Conservation (phyloP, 2,888 invertebrate genomes). For the Norana najaformis region DNA sequence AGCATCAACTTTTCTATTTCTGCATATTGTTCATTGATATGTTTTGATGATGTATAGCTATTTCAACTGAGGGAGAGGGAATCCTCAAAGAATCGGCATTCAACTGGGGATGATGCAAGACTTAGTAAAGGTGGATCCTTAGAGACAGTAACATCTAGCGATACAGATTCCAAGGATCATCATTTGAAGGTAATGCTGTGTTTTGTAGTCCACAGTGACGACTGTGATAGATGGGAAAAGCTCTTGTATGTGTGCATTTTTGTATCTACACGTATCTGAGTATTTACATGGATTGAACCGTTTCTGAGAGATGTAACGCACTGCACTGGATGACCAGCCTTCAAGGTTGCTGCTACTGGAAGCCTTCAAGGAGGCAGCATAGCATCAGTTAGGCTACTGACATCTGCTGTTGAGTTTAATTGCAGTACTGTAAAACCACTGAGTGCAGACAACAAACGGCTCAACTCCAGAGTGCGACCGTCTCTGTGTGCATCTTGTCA, state of each 20-base stretch:
- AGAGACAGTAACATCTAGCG: neutral
- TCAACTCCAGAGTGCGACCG: too few species aligned
- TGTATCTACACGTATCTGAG: too few species aligned
- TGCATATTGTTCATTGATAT: neutral
- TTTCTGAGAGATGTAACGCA: neutral
- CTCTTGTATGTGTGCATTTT: too few species aligned
- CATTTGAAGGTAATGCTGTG: neutral
- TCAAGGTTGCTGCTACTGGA: neutral
- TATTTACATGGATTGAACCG: too few species aligned
- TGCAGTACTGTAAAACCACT: too few species aligned
- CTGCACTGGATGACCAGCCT: neutral
- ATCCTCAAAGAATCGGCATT: neutral
- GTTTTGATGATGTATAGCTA: too few species aligned
- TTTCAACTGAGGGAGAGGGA: slow-evolving; percentile 34
- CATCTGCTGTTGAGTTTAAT: too few species aligned
- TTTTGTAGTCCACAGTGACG: too few species aligned
- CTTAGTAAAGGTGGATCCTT: slow-evolving; percentile 10
- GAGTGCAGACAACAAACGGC: too few species aligned
- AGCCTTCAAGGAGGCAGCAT: neutral
- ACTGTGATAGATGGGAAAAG: too few species aligned
- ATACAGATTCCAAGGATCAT: slow-evolving; percentile 7
- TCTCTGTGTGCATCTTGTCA: too few species aligned
- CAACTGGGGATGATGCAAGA: neutral
- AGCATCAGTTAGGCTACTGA: too few species aligned
- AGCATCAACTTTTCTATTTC: neutral